Evolutionary conservation across 1,140 invertebrate genomes (phyloP).

Genomic region (Rhynchophorus ferrugineus): DNA sequence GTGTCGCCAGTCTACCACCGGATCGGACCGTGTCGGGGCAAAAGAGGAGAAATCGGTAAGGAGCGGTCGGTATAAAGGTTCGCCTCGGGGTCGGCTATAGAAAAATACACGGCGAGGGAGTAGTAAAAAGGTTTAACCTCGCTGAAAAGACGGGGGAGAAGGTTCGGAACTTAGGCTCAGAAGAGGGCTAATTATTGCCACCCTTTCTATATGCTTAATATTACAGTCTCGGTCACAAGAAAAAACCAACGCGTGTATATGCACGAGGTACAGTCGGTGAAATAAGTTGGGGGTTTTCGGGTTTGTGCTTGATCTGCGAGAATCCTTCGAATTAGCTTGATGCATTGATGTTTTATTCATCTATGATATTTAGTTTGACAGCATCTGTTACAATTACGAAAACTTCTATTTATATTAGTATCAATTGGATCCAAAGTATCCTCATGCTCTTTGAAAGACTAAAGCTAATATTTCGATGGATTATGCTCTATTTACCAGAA

Average conservation of each 20-base stretch:
- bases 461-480: too few relatives aligned
- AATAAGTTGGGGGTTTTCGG: neutral
- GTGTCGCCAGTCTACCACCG: neutral
- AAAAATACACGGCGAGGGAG: conserved; percentile 14
- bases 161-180: conserved; percentile 25
- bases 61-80: too few relatives aligned
- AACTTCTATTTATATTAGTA: too few relatives aligned
- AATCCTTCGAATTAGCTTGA: too few relatives aligned
- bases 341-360: too few relatives aligned
- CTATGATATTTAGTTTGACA: too few relatives aligned
- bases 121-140: conserved; percentile 24
- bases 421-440: too few relatives aligned
- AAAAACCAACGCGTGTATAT: neutral
- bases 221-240: conserved; percentile 22
- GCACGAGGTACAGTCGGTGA: neutral
- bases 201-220: conserved; percentile 26
- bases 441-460: too few relatives aligned
- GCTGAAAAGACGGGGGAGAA: conserved; percentile 19
- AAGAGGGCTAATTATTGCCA: conserved; percentile 30
- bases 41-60: too few relatives aligned
- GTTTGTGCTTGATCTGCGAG: neutral
- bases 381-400: too few relatives aligned
- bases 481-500: too few relatives aligned
- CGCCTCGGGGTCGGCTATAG: neutral
- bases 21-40: neutral